phyloP scores from a whole-genome alignment of 2,888 invertebrate species.

The Melanostoma mellinum region DNA sequence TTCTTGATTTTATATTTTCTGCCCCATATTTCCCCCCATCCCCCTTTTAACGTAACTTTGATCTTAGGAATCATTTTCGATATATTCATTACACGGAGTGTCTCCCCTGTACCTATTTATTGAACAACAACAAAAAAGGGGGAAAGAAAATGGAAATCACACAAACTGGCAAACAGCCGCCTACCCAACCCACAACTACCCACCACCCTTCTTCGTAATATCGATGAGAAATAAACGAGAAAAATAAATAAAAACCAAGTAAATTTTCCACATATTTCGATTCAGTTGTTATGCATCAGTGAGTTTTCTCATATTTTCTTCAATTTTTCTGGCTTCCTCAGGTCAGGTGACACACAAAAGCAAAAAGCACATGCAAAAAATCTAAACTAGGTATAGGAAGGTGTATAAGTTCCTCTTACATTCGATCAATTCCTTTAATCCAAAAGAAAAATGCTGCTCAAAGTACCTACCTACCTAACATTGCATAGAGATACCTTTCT shows the following conservation, averaged over 20 bases:
- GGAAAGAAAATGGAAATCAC: no score
- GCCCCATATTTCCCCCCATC: no score
- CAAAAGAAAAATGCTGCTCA: neutral
- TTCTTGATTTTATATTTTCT: no score
- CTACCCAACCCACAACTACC: no score
- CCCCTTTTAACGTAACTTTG: neutral
- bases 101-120: neutral
- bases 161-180: no score
- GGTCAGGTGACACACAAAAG: constrained; percentile 43
- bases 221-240: neutral
- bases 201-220: no score
- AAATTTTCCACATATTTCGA: constrained; percentile 51
- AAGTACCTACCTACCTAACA: no score
- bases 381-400: no score
- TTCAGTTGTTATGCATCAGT: constrained; percentile 49
- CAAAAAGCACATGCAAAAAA: neutral
- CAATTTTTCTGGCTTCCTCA: constrained; percentile 9
- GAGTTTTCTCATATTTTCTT: constrained; percentile 42
- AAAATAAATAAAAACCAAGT: constrained; percentile 19
- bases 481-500: no score
- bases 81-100: constrained; percentile 16
- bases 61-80: neutral
- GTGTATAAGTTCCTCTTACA: neutral
- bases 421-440: neutral
- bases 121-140: constrained; percentile 4